Conservation (phyloP, 2,888 invertebrate species). For the Lapara coniferarum region DNA sequence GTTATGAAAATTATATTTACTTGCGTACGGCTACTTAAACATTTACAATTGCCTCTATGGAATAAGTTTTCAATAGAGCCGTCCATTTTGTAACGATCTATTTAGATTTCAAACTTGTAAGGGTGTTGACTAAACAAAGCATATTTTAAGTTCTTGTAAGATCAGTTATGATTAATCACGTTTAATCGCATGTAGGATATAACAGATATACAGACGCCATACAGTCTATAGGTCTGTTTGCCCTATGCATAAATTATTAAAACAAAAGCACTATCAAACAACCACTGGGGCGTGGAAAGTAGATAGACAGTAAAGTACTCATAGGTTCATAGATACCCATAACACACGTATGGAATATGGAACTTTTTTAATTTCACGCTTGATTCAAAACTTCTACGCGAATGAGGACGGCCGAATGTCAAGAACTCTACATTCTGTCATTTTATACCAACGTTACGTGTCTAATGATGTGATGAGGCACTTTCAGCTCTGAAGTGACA, state of each 20-base stretch:
- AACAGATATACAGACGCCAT: background rate
- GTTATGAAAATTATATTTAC: constrained; percentile 13
- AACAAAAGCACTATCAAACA: constrained; percentile 42
- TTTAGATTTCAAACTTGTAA: background rate
- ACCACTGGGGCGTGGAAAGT: constrained; percentile 47
- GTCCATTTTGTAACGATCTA: background rate
- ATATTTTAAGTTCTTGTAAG: background rate
- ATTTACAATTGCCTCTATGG: too few relatives aligned
- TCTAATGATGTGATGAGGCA: constrained; percentile 6
- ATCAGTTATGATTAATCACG: background rate
- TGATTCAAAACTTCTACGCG: constrained; percentile 66
- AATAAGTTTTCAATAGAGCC: background rate
- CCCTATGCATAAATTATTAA: constrained; percentile 33
- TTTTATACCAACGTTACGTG: constrained; percentile 31
- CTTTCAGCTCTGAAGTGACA: background rate
- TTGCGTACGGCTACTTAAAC: background rate
- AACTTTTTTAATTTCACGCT: constrained; percentile 82
- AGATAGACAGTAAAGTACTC: constrained; percentile 43
- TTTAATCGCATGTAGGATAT: constrained; percentile 10
- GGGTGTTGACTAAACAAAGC: background rate
- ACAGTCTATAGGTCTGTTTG: background rate
- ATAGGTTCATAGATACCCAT: constrained; percentile 49
- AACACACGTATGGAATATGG: constrained; percentile 54
- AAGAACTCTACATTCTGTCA: constrained; percentile 54
- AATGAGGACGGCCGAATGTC: constrained; percentile 51